These are phyloP conservation scores for Siniperca knerii DNA, from an alignment of 2,113 vertebrate species.

Conservation along the genomic window DNA sequence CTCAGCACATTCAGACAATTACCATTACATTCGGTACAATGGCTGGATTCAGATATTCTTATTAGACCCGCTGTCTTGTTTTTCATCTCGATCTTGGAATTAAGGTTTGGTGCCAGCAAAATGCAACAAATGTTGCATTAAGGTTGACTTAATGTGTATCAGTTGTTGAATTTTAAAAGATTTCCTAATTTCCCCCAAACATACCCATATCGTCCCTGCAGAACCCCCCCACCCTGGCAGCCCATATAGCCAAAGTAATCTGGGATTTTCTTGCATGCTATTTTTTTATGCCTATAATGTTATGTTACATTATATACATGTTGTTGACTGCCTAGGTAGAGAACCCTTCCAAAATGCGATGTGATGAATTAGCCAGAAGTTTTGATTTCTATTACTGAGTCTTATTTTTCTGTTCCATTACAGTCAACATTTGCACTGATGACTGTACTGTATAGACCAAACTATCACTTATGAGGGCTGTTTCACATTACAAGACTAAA, in stretches of 20 bases:
- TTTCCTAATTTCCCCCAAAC: background rate
- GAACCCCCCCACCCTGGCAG: background rate
- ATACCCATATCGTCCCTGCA: background rate
- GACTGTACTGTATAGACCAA: conserved; percentile 37
- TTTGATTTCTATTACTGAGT: conserved; percentile 23
- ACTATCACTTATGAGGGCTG: background rate
- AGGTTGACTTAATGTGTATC: background rate
- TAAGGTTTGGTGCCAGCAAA: background rate
- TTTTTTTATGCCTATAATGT: conserved; percentile 42
- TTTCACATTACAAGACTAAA: background rate
- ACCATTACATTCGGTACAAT: background rate
- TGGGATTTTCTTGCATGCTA: conserved; percentile 57
- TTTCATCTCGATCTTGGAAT: background rate
- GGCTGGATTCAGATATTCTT: background rate
- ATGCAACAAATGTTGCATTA: background rate
- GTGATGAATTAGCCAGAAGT: conserved; percentile 29
- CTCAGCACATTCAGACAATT: conserved; percentile 2
- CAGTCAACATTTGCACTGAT: conserved; percentile 40
- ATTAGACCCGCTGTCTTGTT: background rate
- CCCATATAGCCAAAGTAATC: conserved; percentile 1
- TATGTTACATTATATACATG: conserved; percentile 27
- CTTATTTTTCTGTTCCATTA: conserved; percentile 16
- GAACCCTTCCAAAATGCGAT: conserved; percentile 35
- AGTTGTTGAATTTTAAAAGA: background rate
- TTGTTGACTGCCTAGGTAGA: conserved; percentile 34